Evolutionary conservation across 1,140 invertebrate species (phyloP), one percentile per base, ranked within the genome.

Genomic region (Drosophila novamexicana): DNA sequence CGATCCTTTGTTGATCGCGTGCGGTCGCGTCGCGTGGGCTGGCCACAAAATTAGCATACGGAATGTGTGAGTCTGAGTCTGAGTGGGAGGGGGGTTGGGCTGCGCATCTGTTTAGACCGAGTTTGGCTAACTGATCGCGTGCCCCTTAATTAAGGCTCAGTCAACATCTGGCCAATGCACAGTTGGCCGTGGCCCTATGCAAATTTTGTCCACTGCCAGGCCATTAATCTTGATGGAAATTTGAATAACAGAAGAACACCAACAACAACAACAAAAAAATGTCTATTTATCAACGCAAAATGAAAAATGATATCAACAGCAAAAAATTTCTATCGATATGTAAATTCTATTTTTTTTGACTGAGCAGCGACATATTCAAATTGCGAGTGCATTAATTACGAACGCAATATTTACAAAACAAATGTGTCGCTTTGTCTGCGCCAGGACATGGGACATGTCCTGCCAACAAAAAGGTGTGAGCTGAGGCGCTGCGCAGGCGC

Each of bases 381-480:
- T 77, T 68, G 68, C 66, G 2, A 36, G 7, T 66, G 74, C 81
- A 84, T 91, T 91, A 85, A 91, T 89, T 90, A 91, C 76, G 75
- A 81, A 91, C 90, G 90, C 90, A 91, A 91, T 91, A 91, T 91
- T 91, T 91, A 91, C 90, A 91, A 91, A 91, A 91, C 90, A 91
- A 91, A 90, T 91, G 90, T 90, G 90, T 91, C 73, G 84, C 84
- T 78, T 88, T 88, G 63, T 88, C 50, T 37, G 14, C 16, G 22
- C 14, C 50, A 65, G 64, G 53, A 44, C 54, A 65, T 39, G 54
- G 14, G 7, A 14, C 22, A 39, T 14, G 63, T 40, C 49, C 49
- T 50, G 8, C 57, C 32, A 12, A 8, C 22, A 68, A 53, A 53
- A 71, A 59, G 81, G 81, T 80, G 81, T 80, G 77, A 83, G 69